Base-by-base conservation (phyloP, 2,888 invertebrate species). In the Metalampra italica region DNA sequence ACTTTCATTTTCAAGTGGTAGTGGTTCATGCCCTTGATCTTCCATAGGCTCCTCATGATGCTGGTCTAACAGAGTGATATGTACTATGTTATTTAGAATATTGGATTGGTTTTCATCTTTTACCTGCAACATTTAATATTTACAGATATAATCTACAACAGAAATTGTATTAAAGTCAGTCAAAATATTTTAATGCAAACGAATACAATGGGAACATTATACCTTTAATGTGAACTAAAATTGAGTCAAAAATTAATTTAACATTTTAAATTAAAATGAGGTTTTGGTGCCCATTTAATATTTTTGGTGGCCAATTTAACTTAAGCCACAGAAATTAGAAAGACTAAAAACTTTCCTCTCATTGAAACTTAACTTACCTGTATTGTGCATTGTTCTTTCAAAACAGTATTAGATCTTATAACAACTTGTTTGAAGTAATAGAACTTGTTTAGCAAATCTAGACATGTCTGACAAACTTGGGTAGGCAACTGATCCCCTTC, bases 341-440 rank as follows among this genome's bases (percentile, higher is more conserved):
- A n/a, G n/a, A n/a, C n/a, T n/a, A n/a, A n/a, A n/a, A n/a, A n/a
- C n/a, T n/a, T n/a, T n/a, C n/a, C n/a, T n/a, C n/a, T n/a, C n/a
- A n/a, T n/a, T n/a, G n/a, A n/a, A n/a, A n/a, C n/a, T n/a, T n/a
- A n/a, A 49, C 22, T 15, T 39, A 48, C 45, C 40, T 43, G 34
- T 14, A 29, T 64, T 38, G 67, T 60, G 51, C 69, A 57, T 54
- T 86, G 82, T 50, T 85, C 79, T 57, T 78, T 80, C 45, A 90
- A 60, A 60, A 87, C 74, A n/a, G 64, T 64, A 69, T 90, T 79
- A 0, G 89, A 88, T 41, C 79, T 73, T 11, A 84, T 66, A 40
- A 82, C 83, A 42, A 81, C 73, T 72, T 89, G 86, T 64, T 90
- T 90, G 58, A 90, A 90, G 52, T 75, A 78, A 63, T 86, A 89